Percentiles rank a stretch among this genome's conserved stretches.
Conservation (phyloP, 2,888 invertebrate genomes). For the Portevinia maculata region DNA sequence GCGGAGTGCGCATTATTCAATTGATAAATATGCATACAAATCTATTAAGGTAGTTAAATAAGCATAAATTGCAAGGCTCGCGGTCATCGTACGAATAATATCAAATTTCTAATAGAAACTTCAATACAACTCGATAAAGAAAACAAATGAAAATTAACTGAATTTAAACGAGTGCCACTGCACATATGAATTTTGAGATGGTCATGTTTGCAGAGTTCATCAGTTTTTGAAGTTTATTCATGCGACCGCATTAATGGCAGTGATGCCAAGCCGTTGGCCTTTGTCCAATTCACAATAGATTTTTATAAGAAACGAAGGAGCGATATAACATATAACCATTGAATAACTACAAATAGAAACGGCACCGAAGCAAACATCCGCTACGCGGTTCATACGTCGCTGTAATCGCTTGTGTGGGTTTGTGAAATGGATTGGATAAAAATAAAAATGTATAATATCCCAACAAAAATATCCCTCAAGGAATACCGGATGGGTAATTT, state of each 20-base stretch:
- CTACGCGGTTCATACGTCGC: no score
- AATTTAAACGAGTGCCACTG: slow-evolving; percentile 28
- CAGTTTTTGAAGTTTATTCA: slow-evolving; percentile 27
- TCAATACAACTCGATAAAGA: background rate
- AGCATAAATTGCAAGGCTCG: background rate
- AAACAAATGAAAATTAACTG: slow-evolving; percentile 33
- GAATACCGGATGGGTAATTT: no score
- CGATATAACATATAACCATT: no score
- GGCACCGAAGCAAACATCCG: no score
- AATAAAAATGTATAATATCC: no score
- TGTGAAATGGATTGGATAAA: no score
- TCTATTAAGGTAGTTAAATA: background rate
- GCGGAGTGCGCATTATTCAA: slow-evolving; percentile 53
- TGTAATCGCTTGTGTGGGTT: no score
- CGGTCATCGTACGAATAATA: slow-evolving; percentile 24
- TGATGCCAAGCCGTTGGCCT: slow-evolving; percentile 22
- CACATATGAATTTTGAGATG: slow-evolving; percentile 27
- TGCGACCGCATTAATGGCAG: background rate
- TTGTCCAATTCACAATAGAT: no score
- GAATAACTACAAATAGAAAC: no score
- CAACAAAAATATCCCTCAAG: no score
- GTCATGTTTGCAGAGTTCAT: slow-evolving; percentile 30
- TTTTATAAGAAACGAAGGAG: no score
- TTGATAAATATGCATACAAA: slow-evolving; percentile 8
- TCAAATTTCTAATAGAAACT: slow-evolving; percentile 17